Percentiles rank a stretch among this genome's conserved stretches.
Evolutionary conservation across 2,797 vertebrate genomes (phyloP).

Genomic region (Sebastes diaconus): DNA sequence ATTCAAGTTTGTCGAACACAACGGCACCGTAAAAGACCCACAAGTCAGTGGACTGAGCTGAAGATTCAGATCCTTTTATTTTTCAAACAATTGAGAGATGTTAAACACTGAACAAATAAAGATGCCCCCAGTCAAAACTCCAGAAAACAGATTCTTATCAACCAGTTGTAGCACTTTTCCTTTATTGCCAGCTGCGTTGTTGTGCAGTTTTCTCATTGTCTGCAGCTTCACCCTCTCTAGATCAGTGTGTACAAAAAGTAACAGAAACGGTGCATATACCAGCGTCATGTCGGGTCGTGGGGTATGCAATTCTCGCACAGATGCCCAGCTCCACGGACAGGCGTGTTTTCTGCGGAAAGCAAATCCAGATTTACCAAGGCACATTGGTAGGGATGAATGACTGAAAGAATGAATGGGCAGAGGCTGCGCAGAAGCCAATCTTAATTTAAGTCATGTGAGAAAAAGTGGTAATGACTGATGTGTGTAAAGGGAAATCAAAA

Average conservation of each 20-base stretch:
- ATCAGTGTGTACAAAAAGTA: conserved; percentile 66
- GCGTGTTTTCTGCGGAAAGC: conserved; percentile 64
- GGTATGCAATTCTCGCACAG: conserved; percentile 63
- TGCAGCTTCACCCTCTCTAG: conserved; percentile 67
- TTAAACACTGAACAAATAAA: conserved; percentile 85
- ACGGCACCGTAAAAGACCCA: conserved; percentile 5
- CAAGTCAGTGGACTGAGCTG: conserved; percentile 35
- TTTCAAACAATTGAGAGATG: conserved; percentile 85
- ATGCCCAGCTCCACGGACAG: conserved; percentile 58
- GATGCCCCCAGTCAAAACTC: conserved; percentile 74
- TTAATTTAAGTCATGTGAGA: conserved; percentile 49
- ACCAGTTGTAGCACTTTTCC: conserved; percentile 75
- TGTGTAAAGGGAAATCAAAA: conserved; percentile 39
- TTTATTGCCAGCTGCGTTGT: conserved; percentile 83
- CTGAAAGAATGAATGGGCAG: conserved; percentile 45
- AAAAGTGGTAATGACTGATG: conserved; percentile 34
- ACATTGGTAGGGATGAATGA: conserved; percentile 84
- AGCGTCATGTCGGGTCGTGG: conserved; percentile 57
- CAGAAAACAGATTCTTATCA: conserved; percentile 74
- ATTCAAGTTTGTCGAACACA: background rate
- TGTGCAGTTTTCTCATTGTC: conserved; percentile 72
- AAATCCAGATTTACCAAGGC: conserved; percentile 83
- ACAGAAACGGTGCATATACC: conserved; percentile 76
- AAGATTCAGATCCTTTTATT: conserved; percentile 83
- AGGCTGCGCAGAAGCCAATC: conserved; percentile 71